Evolutionary conservation across 2,797 vertebrate species (phyloP).

Genomic region (Cirrhinus molitorella): DNA sequence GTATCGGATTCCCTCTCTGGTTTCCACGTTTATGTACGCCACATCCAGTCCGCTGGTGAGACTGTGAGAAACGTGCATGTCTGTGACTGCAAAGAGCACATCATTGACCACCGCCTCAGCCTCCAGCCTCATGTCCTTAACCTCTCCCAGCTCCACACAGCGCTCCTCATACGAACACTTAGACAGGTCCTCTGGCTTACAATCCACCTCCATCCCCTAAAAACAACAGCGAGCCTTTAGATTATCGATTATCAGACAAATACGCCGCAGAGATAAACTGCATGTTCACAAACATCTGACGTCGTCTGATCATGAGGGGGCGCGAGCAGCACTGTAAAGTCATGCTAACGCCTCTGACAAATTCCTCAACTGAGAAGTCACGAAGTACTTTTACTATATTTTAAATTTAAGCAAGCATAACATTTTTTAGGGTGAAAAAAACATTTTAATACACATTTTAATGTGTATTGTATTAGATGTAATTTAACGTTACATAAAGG

Average conservation of each 20-base stretch:
- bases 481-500: background rate
- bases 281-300: constrained; percentile 23
- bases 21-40: constrained; percentile 96
- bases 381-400: background rate
- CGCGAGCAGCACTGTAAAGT: constrained; percentile 2
- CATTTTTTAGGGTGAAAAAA: background rate
- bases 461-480: background rate
- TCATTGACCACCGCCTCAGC: constrained; percentile 95
- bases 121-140: constrained; percentile 96
- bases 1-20: constrained; percentile 88
- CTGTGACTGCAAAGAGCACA: constrained; percentile 91
- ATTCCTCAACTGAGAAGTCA: background rate
- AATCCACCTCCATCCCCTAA: constrained; percentile 91
- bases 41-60: constrained; percentile 87
- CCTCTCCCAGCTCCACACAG: constrained; percentile 81
- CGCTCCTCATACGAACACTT: constrained; percentile 81
- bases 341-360: constrained; percentile 4
- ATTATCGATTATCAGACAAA: background rate
- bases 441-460: no score
- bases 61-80: constrained; percentile 92
- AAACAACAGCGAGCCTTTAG: constrained; percentile 28
- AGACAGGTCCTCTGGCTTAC: constrained; percentile 83
- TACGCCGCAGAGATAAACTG: background rate
- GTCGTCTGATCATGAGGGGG: background rate
- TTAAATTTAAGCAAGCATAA: background rate